Base-by-base conservation (phyloP, 2,797 vertebrate species). In the Calcarius lapponicus region DNA sequence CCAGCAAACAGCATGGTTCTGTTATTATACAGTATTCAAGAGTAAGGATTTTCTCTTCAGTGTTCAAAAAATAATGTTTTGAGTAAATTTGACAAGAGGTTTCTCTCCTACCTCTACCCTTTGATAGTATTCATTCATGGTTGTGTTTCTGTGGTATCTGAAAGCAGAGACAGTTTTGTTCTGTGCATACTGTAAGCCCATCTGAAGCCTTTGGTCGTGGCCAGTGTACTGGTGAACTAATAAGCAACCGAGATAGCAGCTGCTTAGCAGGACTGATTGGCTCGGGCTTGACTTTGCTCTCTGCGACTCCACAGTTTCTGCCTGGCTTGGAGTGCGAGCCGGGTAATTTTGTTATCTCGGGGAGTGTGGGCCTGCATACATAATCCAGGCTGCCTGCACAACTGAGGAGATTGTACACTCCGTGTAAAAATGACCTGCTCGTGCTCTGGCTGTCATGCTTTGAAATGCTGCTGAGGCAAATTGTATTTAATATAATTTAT, bases 221-320 rank as follows among this genome's bases (percentile, higher is more conserved):
- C 58, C 58, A 36, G 69, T 50, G 69, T 50, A 45, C 47, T 93
- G 50, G 85, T 80, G 85, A 81, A 56, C 86, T 96, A 86, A 96
- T 93, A 92, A 88, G 84, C 87, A 34, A 92, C 64, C 31, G 75
- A 95, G 95, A 64, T 80, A 91, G 95, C 95, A 96, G 94, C 91
- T 94, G 94, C 81, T 92, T 93, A 90, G 87, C 81, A 78, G 96
- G 93, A 61, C 87, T 71, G 71, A 40, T 93, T 95, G 93, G 94
- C 95, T 95, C 1, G 0, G 58, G 36, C 83, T 88, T 84, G 86
- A 84, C 94, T 96, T 72, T 62, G 82, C 61, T 91, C 17, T 83
- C 85, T 66, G 85, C 7, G 0, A 21, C 88, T 92, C 42, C n/a
- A 11, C 7, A 3, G 76, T 86, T 90, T 88, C 54, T 90, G 82